Conservation (phyloP, 2,888 invertebrate genomes). For the Eupithecia tripunctaria region DNA sequence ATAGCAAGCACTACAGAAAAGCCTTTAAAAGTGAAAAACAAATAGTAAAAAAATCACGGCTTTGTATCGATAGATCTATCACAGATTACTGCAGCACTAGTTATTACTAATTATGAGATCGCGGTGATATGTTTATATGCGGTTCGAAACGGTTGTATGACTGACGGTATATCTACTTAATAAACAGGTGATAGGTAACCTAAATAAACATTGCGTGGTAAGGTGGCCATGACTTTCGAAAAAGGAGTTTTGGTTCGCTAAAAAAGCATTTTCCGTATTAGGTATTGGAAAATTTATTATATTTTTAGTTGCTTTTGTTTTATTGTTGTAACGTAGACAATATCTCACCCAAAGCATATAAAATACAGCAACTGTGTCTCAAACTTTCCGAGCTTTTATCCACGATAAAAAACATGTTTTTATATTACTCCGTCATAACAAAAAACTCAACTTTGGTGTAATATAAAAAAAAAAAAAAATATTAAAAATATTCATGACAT, state of each 20-base stretch:
- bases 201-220: neutral
- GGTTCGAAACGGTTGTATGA: conserved; percentile 1
- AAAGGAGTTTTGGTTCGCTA: neutral
- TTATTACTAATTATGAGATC: neutral
- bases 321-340: neutral
- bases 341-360: too few species aligned
- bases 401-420: too few species aligned
- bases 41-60: neutral
- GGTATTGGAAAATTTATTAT: neutral
- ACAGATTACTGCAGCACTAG: neutral
- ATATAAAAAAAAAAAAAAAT: too few species aligned
- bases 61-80: neutral
- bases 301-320: neutral
- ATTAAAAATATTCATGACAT: too few species aligned
- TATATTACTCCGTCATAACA: too few species aligned
- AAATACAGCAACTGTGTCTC: too few species aligned
- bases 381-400: too few species aligned
- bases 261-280: neutral
- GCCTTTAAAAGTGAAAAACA: neutral
- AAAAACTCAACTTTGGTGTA: too few species aligned
- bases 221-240: neutral
- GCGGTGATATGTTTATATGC: neutral
- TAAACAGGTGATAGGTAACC: conserved; percentile 8
- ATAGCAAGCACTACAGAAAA: neutral
- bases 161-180: neutral